Conservation (phyloP, 2,888 invertebrate genomes). For the Argyresthia goedartella region DNA sequence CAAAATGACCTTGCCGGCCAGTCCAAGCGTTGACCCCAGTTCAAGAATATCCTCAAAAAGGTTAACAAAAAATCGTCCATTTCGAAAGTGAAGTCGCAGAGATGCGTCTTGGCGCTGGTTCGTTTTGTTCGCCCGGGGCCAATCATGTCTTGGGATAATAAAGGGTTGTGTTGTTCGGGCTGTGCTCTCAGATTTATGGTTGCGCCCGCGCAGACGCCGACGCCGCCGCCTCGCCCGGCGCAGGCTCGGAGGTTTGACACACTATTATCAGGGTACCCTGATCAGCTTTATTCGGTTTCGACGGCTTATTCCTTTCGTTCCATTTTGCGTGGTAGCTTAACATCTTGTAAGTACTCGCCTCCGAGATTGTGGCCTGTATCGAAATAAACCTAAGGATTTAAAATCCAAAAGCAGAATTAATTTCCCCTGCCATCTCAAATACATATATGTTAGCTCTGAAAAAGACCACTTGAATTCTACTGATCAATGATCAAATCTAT, state of each 20-base stretch:
- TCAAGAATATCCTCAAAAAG: conserved; percentile 27
- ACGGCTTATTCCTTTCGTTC: not conserved
- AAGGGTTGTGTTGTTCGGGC: conserved; percentile 43
- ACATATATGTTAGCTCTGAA: too few relatives aligned
- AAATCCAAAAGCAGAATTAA: not conserved
- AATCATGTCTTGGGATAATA: conserved; percentile 66
- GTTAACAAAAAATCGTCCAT: conserved; percentile 30
- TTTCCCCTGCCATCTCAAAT: not conserved
- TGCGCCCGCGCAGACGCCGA: conserved; percentile 27
- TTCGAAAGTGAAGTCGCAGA: conserved; percentile 24
- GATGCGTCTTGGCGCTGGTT: conserved; percentile 32
- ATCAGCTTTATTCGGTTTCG: not conserved
- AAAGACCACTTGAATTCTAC: too few relatives aligned
- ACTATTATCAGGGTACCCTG: conserved; percentile 31
- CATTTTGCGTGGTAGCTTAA: too few relatives aligned
- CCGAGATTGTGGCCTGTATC: too few relatives aligned
- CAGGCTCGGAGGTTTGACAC: conserved; percentile 43
- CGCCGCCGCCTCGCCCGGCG: conserved; percentile 28
- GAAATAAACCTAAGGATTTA: not conserved
- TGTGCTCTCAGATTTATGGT: conserved; percentile 18
- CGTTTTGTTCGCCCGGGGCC: conserved; percentile 59
- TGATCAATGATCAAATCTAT: too few relatives aligned
- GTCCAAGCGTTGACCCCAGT: conserved; percentile 14
- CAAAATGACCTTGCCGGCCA: conserved; percentile 12
- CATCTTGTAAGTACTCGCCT: too few relatives aligned